These are phyloP conservation scores for Meloidogyne floridensis DNA, from an alignment of 1,140 invertebrate species.

Conservation along the genomic window DNA sequence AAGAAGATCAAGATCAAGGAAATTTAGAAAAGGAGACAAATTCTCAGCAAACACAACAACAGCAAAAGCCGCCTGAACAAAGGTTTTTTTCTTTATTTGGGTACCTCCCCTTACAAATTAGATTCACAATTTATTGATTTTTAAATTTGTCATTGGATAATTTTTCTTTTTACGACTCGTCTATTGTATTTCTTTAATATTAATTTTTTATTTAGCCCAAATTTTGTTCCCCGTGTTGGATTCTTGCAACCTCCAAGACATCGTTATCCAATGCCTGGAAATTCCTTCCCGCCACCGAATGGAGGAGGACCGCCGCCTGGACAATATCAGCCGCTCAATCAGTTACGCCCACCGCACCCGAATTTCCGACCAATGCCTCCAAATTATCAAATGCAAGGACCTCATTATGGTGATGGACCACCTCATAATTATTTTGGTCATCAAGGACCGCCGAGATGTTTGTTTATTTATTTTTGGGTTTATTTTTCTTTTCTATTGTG, in stretches of 20 bases:
- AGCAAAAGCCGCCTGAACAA: not conserved
- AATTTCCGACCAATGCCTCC: slow-evolving; percentile 23
- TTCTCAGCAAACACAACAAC: not conserved
- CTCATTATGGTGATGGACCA: not conserved
- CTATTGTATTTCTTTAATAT: too few species aligned
- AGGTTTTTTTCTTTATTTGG: too few species aligned
- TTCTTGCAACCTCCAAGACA: not conserved
- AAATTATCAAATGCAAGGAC: slow-evolving; percentile 10
- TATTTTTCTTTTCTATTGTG: not conserved
- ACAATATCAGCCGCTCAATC: not conserved
- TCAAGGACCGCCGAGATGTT: not conserved
- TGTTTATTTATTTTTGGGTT: not conserved
- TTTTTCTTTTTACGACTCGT: too few species aligned
- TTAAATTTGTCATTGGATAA: too few species aligned
- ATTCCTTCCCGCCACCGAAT: not conserved
- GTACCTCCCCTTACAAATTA: too few species aligned
- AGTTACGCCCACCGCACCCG: not conserved
- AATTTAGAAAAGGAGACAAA: not conserved
- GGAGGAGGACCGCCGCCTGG: not conserved
- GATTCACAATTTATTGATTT: too few species aligned
- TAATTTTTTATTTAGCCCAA: not conserved
- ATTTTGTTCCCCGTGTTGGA: not conserved
- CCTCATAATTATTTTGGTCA: not conserved
- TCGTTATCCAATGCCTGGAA: not conserved
- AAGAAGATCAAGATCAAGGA: not conserved